Base-by-base conservation (phyloP, 2,113 vertebrate genomes). In the Oxyura jamaicensis region DNA sequence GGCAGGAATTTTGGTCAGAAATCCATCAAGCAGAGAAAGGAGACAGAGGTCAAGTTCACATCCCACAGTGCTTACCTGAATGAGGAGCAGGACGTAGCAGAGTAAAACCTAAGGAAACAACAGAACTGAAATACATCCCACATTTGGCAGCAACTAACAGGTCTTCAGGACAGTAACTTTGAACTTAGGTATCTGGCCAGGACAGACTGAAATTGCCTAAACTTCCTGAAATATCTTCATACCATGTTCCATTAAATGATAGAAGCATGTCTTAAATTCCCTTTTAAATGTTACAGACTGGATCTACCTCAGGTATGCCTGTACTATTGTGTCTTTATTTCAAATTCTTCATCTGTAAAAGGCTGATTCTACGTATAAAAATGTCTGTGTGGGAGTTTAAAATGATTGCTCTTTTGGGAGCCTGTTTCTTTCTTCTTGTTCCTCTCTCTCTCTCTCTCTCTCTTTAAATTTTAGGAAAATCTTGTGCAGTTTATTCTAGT, bases 111-210 rank as follows among this genome's bases (percentile, higher is more conserved):
- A 85, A 53, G 41, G 14, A 59, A 71, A 79, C 0, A 42, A 52
- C 15, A 44, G 12, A 78, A 71, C 3, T 11, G n/a, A 86, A 77
- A 11, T 25, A 48, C 22, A 25, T 21, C 0, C 0, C 36, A 16
- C 7, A 66, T 48, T 66, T 85, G 55, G 25, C 59, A 77, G 35
- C 16, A 77, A 36, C 11, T 90, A 72, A 74, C 35, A 16, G 20
- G 0, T 20, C 88, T 93, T 66, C 76, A 62, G 8, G 58, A n/a
- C 58, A n/a, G 33, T 21, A 22, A 33, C 58, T 59, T n/a, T 59
- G 58, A 59, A 59, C 33, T 59, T 33, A 22, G 20, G 11, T 59
- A 22, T n/a, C 20, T 29, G 26, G 41, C 41, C 63, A 44, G 41
- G 29, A 66, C 29, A 41, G 21, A 44, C 12, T 44, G 41, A 44